phyloP scores from a whole-genome alignment of 2,888 invertebrate genomes.

The Noctua janthina region DNA sequence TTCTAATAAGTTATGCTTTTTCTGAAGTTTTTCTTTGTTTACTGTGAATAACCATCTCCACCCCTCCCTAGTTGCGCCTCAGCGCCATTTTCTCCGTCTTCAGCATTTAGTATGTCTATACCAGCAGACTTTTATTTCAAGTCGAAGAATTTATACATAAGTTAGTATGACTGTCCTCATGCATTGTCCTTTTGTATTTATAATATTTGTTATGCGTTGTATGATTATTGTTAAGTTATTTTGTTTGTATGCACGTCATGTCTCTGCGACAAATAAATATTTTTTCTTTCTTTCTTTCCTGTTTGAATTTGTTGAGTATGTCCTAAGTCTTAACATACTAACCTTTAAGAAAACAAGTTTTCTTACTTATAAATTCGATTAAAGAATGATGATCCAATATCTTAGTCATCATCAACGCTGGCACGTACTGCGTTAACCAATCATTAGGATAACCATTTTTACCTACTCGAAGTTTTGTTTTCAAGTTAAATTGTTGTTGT shows the following conservation, averaged over 20 bases:
- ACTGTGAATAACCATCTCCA: neutral
- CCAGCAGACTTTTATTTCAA: neutral
- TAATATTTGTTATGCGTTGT: too few relatives aligned
- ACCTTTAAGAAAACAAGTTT: conserved; percentile 41
- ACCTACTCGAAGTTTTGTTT: neutral
- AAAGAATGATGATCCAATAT: conserved; percentile 21
- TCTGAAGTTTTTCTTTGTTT: neutral
- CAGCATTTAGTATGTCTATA: neutral
- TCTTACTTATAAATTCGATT: conserved; percentile 6
- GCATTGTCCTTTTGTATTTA: too few relatives aligned
- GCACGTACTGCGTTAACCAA: neutral
- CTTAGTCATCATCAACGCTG: conserved; percentile 22
- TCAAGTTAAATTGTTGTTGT: neutral
- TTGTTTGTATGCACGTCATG: too few relatives aligned
- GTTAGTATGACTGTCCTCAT: too few relatives aligned
- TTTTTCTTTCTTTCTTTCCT: too few relatives aligned
- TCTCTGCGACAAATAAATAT: too few relatives aligned
- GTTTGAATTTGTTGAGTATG: neutral
- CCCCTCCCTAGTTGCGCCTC: neutral
- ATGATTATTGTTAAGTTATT: too few relatives aligned
- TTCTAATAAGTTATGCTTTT: neutral
- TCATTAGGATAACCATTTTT: neutral
- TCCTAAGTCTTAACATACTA: neutral
- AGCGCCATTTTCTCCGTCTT: neutral
- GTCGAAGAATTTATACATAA: neutral